Evolutionary conservation across 2,797 vertebrate genomes (phyloP).

Genomic region (Gymnothorax javanicus): DNA sequence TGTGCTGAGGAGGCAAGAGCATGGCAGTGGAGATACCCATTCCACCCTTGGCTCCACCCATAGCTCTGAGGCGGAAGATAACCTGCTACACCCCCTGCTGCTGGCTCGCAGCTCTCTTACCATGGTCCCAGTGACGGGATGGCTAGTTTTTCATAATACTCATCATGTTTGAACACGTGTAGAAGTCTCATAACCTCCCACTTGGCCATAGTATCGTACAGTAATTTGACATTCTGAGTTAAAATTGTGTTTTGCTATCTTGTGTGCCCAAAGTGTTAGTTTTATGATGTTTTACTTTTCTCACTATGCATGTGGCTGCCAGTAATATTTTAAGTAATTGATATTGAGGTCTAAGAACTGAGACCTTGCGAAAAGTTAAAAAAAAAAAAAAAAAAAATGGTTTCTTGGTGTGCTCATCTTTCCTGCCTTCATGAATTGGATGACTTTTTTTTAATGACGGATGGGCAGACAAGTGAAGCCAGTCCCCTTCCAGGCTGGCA

Average conservation of each 20-base stretch:
- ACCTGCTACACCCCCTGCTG: constrained; percentile 46
- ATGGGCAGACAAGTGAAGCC: not conserved
- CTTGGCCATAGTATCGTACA: not conserved
- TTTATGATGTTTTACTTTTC: not conserved
- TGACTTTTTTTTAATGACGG: not conserved
- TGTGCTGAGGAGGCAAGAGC: constrained; percentile 72
- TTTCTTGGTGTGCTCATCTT: not conserved
- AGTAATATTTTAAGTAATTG: not conserved
- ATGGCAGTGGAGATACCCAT: constrained; percentile 72
- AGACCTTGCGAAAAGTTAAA: not conserved
- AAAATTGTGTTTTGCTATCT: not conserved
- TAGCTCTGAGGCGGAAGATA: constrained; percentile 60
- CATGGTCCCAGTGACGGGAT: not conserved
- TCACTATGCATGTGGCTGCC: not conserved
- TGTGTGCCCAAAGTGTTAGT: not conserved
- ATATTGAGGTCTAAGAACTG: not conserved
- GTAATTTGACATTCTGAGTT: not conserved
- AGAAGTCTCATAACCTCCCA: not conserved
- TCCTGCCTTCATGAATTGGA: not conserved
- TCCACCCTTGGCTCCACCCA: constrained; percentile 60
- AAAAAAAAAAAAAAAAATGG: not conserved
- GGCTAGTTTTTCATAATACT: not conserved
- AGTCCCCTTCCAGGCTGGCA: not conserved
- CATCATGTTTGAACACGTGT: too few species aligned
- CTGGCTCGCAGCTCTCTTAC: not conserved